Evolutionary conservation across 1,140 invertebrate species (phyloP).

Genomic region (Lordiphosa clarofinis): DNA sequence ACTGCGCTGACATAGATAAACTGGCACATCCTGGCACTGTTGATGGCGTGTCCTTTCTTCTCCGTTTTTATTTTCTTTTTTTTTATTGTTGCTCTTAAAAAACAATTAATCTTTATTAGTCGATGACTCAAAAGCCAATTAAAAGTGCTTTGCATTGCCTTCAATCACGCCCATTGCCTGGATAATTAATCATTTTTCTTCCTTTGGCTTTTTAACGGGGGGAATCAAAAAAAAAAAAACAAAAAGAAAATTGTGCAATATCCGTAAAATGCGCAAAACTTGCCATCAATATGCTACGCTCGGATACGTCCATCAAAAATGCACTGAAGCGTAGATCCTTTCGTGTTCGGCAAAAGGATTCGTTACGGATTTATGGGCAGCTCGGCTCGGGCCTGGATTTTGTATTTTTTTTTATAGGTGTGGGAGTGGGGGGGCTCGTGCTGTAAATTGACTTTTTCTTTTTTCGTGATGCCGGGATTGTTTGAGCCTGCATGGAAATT

Average conservation of each 20-base stretch:
- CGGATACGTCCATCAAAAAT: slow-evolving; percentile 78
- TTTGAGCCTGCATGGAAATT: slow-evolving; percentile 41
- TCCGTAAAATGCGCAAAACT: slow-evolving; percentile 77
- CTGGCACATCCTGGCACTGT: slow-evolving; percentile 52
- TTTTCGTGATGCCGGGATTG: slow-evolving; percentile 30
- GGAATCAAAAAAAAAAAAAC: slow-evolving; percentile 13
- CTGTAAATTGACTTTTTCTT: slow-evolving; percentile 68
- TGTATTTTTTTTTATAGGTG: slow-evolving; percentile 14
- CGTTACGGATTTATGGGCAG: slow-evolving; percentile 76
- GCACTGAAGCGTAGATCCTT: slow-evolving; percentile 76
- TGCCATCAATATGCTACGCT: slow-evolving; percentile 78
- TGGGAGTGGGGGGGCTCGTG: slow-evolving; percentile 31
- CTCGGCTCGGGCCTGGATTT: slow-evolving; percentile 22
- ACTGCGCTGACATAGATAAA: slow-evolving; percentile 72
- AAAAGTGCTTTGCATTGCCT: slow-evolving; percentile 66
- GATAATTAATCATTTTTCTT: slow-evolving; percentile 69
- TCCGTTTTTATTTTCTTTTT: slow-evolving; percentile 17
- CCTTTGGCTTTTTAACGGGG: slow-evolving; percentile 26
- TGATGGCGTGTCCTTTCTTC: slow-evolving; percentile 27
- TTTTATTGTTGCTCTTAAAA: slow-evolving; percentile 58
- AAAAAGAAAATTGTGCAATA: slow-evolving; percentile 68
- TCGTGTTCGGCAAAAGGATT: slow-evolving; percentile 72
- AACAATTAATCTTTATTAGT: slow-evolving; percentile 78
- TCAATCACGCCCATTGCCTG: slow-evolving; percentile 51
- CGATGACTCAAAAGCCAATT: slow-evolving; percentile 76